Evolutionary conservation across 1,140 invertebrate species (phyloP), one percentile per base, ranked within the genome.

Genomic region (Drosophila triauraria): DNA sequence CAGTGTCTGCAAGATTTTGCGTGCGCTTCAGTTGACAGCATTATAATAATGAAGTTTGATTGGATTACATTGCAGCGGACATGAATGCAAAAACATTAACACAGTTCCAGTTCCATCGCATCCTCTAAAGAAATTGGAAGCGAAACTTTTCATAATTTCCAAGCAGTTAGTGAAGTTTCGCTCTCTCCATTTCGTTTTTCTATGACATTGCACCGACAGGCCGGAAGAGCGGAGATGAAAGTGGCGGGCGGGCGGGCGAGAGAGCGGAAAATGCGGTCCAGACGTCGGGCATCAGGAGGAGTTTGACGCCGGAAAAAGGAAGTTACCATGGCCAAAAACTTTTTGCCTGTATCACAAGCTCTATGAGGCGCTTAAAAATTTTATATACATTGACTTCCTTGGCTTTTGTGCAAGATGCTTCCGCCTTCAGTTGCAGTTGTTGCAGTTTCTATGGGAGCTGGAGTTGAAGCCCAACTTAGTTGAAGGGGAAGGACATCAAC

Each of bases 31-130:
- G 84, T 80, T 87, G 84, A 88, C 57, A 72, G 85, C 84, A 90
- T 87, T 87, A 87, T 87, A 90, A 87, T 87, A 84, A 87, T 87
- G 85, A 78, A 87, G 84, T 87, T 87, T 87, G 84, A 87, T 87
- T 87, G 84, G 84, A 88, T 87, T 87, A 87, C 85, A 87, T 88
- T 83, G 83, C 84, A 87, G 59, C 80, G 84, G 68, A 88, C 83
- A 84, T 78, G 84, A 87, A 87, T 87, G 85, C 84, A 88, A 87
- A 75, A 87, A 81, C 80, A 82, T 87, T 87, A 87, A 87, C 84
- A 87, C 85, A 84, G 85, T 80, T 65, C 71, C 76, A 82, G 20
- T 23, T 9, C 40, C 43, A 40, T 8, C 15, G 60, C 75, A 62
- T 56, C 64, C 75, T 72, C 75, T 57, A 75, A 75, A 87, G 75